A percentile compares a stretch with the other conserved stretches of the same genome.
Evolutionary conservation across 2,113 vertebrate genomes (phyloP).

Genomic region (Trinectes maculatus): DNA sequence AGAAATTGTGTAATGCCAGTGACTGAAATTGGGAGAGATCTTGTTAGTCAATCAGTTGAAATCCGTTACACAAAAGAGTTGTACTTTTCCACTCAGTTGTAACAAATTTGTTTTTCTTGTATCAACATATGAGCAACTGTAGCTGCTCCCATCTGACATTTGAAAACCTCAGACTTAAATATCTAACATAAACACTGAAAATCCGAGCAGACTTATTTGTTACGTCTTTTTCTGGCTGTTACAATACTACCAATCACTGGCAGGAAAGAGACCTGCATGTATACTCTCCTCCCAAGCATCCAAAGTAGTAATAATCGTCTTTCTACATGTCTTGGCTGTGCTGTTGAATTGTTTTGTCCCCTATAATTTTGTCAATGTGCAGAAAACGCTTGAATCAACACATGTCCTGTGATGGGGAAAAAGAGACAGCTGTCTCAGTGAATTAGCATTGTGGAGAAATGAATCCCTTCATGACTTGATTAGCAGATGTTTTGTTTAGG

Average conservation of each 20-base stretch:
- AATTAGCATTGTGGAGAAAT: constrained; percentile 1
- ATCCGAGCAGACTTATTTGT: background rate
- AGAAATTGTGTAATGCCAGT: background rate
- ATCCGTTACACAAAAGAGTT: background rate
- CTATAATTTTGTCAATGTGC: background rate
- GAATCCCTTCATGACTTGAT: constrained; percentile 23
- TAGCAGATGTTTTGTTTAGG: constrained; percentile 29
- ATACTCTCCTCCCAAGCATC: background rate
- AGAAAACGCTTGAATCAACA: background rate
- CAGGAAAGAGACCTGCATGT: background rate
- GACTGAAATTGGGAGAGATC: no score
- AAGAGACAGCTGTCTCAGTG: background rate
- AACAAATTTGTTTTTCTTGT: background rate
- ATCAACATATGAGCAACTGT: background rate
- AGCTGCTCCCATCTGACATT: background rate
- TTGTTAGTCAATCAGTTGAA: background rate
- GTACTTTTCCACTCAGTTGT: background rate
- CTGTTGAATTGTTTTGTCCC: background rate
- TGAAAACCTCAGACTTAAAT: background rate
- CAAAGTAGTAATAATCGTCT: background rate
- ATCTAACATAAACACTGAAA: background rate
- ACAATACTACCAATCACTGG: background rate
- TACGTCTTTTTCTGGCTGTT: background rate
- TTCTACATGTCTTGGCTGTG: background rate
- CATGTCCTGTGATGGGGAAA: background rate